phyloP scores from a whole-genome alignment of 2,888 invertebrate genomes.

The Hesperia comma region DNA sequence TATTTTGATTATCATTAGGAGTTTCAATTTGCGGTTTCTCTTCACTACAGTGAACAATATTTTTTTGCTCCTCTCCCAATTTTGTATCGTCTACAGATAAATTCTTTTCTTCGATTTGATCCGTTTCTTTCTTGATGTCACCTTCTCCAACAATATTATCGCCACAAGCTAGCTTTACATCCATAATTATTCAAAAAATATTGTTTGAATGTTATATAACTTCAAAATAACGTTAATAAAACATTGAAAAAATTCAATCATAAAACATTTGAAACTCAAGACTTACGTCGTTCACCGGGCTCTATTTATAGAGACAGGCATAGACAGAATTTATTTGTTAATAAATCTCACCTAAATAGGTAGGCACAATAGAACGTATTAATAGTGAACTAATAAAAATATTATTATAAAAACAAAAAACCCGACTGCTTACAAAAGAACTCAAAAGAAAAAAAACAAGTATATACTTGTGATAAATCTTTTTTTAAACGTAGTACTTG shows the following conservation, averaged over 20 bases:
- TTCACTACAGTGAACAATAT: constrained; percentile 1
- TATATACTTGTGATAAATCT: no score
- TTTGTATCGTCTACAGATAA: neutral
- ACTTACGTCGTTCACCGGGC: neutral
- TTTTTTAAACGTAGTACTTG: no score
- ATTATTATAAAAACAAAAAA: no score
- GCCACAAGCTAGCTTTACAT: constrained; percentile 57
- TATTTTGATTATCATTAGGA: constrained; percentile 64
- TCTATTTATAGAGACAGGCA: neutral
- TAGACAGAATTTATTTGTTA: neutral
- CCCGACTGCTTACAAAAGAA: no score
- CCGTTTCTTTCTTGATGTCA: constrained; percentile 23
- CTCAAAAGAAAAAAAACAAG: no score
- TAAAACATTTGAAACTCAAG: constrained; percentile 11
- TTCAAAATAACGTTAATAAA: neutral
- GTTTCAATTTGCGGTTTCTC: constrained; percentile 52
- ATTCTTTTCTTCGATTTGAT: neutral
- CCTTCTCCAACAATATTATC: constrained; percentile 50
- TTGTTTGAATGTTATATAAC: constrained; percentile 3
- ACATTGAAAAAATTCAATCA: neutral
- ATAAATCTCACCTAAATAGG: neutral
- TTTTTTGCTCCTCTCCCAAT: constrained; percentile 32
- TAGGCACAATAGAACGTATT: no score
- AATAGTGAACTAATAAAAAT: no score
- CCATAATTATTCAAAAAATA: constrained; percentile 48